Percentiles rank a stretch among this genome's conserved stretches.
These are phyloP conservation scores for Psilopogon haemacephalus DNA, from an alignment of 2,113 vertebrate species.

Conservation along the genomic window DNA sequence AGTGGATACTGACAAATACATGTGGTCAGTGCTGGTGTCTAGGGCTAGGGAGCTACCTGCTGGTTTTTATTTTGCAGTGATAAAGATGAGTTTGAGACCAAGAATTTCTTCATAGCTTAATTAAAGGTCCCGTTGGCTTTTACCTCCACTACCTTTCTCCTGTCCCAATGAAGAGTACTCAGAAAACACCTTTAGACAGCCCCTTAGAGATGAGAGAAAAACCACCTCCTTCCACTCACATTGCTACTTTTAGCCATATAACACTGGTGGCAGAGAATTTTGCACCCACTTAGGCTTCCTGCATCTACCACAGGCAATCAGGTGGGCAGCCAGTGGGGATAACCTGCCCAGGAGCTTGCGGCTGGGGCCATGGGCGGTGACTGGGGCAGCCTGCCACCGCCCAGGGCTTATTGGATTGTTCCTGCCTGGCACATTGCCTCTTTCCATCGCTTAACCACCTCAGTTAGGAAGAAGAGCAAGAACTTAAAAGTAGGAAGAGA, in stretches of 20 bases:
- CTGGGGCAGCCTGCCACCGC: background rate
- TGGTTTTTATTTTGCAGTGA: background rate
- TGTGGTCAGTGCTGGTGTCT: background rate
- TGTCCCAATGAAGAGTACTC: background rate
- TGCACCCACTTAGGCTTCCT: background rate
- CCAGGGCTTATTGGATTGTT: background rate
- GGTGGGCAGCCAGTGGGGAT: background rate
- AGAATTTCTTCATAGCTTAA: background rate
- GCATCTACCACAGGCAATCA: accelerated
- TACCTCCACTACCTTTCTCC: background rate
- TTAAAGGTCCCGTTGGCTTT: background rate
- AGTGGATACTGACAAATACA: background rate
- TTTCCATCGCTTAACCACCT: accelerated
- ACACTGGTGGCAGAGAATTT: background rate
- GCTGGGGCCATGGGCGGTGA: accelerated
- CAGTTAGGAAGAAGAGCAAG: background rate
- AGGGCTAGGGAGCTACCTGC: background rate
- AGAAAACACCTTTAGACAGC: background rate
- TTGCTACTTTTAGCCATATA: background rate
- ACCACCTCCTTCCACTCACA: background rate
- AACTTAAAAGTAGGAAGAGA: background rate
- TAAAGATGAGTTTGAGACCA: background rate
- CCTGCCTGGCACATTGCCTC: background rate
- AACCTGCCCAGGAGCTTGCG: background rate
- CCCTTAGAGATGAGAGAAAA: background rate